Percentiles rank a stretch among this genome's conserved stretches.
Conservation (phyloP, 2,113 vertebrate species). For the Lagenorhynchus albirostris region DNA sequence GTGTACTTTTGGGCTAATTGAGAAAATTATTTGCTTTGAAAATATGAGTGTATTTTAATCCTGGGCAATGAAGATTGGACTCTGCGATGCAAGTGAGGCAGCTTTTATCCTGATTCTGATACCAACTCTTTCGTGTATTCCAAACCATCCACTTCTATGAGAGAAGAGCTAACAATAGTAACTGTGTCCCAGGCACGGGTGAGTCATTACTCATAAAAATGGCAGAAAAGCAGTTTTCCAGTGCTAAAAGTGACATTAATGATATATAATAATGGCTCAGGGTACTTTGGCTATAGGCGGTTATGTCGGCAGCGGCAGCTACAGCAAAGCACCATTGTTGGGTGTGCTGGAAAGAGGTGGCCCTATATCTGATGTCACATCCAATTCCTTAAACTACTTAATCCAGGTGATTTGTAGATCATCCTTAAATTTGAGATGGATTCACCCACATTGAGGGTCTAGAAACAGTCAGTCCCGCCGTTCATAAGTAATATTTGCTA, state of each 20-base stretch:
- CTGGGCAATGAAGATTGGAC: neutral
- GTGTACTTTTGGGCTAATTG: neutral
- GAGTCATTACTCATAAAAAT: constrained; percentile 52
- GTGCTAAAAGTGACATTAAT: constrained; percentile 62
- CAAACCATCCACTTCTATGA: neutral
- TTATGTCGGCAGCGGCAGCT: neutral
- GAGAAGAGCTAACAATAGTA: neutral
- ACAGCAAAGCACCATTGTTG: neutral
- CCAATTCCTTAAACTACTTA: constrained; percentile 40
- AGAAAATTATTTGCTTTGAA: constrained; percentile 24
- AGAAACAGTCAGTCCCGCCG: neutral
- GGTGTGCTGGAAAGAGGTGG: neutral
- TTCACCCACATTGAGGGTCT: neutral
- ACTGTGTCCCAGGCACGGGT: neutral
- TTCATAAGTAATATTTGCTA: neutral
- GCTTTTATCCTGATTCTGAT: neutral
- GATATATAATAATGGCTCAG: constrained; percentile 53
- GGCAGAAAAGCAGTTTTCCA: constrained; percentile 57
- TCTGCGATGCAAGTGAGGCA: neutral
- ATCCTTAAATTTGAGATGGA: constrained; percentile 27
- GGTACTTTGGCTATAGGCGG: neutral
- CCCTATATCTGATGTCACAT: constrained; percentile 9
- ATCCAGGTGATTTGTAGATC: constrained; percentile 48
- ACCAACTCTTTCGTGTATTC: neutral
- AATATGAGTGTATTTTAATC: neutral